These are phyloP conservation scores for Laupala kohalensis DNA, from an alignment of 1,140 invertebrate species.

Conservation along the genomic window DNA sequence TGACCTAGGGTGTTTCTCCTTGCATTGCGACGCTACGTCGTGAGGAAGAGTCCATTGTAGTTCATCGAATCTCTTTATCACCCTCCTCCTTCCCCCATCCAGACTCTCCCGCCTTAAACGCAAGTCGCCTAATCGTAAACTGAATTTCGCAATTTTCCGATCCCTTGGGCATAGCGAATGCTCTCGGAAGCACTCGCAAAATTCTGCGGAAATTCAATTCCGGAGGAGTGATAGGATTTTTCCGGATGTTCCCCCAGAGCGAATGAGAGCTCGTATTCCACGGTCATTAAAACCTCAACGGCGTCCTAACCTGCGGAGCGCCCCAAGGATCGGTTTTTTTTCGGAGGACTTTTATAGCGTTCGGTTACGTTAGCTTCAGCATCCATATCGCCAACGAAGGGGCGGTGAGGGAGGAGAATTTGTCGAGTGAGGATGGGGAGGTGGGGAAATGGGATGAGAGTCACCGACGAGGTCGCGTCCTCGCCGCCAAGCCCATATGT, in stretches of 20 bases:
- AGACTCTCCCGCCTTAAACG: not conserved
- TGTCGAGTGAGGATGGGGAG: not conserved
- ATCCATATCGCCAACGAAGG: not conserved
- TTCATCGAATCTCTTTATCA: not conserved
- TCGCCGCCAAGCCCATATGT: not conserved
- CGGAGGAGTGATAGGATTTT: not conserved
- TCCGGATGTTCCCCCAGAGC: not conserved
- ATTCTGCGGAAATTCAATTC: not conserved
- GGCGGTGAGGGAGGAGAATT: not conserved
- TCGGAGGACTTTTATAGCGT: not conserved
- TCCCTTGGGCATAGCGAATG: not conserved
- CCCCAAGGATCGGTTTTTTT: not conserved
- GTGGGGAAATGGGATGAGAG: not conserved
- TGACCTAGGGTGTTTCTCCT: not conserved
- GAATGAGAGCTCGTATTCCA: not conserved
- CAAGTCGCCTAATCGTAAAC: not conserved
- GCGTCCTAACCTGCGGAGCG: not conserved
- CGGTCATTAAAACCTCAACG: not conserved
- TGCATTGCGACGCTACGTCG: not conserved
- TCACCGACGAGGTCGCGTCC: not conserved
- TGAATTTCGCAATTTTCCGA: not conserved
- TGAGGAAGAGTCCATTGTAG: not conserved
- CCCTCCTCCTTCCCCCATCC: not conserved
- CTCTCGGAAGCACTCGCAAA: not conserved
- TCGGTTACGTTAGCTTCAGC: not conserved